Base-by-base conservation (phyloP, 2,888 invertebrate species). In the Trissolcus japonicus region DNA sequence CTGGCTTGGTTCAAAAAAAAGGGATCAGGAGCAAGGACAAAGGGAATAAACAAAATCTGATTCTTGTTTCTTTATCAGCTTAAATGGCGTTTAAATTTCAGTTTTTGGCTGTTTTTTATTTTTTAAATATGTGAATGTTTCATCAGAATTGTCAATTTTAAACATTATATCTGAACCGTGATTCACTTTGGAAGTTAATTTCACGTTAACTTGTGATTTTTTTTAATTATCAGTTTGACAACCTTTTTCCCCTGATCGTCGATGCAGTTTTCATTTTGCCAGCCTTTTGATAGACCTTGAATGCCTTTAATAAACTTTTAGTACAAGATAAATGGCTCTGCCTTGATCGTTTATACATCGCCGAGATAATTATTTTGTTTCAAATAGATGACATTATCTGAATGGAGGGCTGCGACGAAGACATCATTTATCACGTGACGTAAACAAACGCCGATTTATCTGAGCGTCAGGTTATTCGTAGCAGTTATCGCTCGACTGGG, bases 21-120 rank as follows among this genome's bases (percentile, higher is more conserved):
- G 48, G n/a, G 68, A 71, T 61, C 57, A 61, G 62, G 59, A 29
- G 43, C 14, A 29, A 46, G 66, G 67, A 71, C 76, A 76, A 76
- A 76, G 76, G 67, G 71, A 71, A 76, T 76, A 76, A 76, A 76
- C 71, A 76, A 76, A 71, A 76, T 71, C 76, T 67, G 65, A 66
- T 59, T 76, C 67, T 76, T 76, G 71, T 68, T 71, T 71, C 72
- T 67, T 54, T 63, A 62, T 63, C 56, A 21, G 62, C 67, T 54
- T 62, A 16, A n/a, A 63, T 53, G 59, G 59, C 2, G 7, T 9
- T 35, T 72, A 73, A 72, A 60, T 72, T 72, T 55, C 67, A 14
- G 59, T 43, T 67, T 54, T 63, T 41, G 1, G 53, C 57, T 63
- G 57, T 35, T 66, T 72, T 67, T 56, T 56, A 68, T 76, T 66